Base-by-base conservation (phyloP, 2,797 vertebrate species). In the Acropternis orthonyx region DNA sequence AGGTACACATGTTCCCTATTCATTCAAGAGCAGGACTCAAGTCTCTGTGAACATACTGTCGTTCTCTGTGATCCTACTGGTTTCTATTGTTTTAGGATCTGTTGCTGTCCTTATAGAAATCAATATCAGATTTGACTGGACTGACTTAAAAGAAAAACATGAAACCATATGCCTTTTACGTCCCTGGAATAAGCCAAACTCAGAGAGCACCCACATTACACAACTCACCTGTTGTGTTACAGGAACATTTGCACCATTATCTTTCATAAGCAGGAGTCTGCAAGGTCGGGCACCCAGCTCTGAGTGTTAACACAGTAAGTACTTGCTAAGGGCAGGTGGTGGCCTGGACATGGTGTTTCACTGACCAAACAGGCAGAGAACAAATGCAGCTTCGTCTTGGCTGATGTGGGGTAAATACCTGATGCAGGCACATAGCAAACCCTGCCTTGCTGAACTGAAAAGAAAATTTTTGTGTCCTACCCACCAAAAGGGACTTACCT, bases 221-320 rank as follows among this genome's bases (percentile, higher is more conserved):
- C 49, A 37, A 39, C 44, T 27, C 24, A 10, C 1, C 1, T 32
- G 30, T 19, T 77, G 36, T 49, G 28, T 63, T 71, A n/a, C 41
- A 71, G 65, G 39, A 75, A 9, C 5, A 1, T 54, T 46, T 46
- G 46, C 26, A 32, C 16, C 44, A 21, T 26, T 20, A 6, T 9
- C 32, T 90, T 85, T 69, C 61, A 59, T 36, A 41, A 37, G 59
- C 44, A 0, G 1, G 43, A 56, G 58, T 61, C 54, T 56, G 54
- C 2, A 0, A 2, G 22, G 32, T 16, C 0, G 0, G 41, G 15
- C 3, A 0, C 36, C 19, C 65, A 78, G 63, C 46, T 69, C 22
- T 9, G 14, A 7, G 12, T 21, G 36, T 7, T 41, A 32, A 7
- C 44, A 30, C 7, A 1, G 43, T 8, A 4, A 5, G 21, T 51